Conservation (phyloP, 2,888 invertebrate species). For the Dasysyrphus tricinctus region DNA sequence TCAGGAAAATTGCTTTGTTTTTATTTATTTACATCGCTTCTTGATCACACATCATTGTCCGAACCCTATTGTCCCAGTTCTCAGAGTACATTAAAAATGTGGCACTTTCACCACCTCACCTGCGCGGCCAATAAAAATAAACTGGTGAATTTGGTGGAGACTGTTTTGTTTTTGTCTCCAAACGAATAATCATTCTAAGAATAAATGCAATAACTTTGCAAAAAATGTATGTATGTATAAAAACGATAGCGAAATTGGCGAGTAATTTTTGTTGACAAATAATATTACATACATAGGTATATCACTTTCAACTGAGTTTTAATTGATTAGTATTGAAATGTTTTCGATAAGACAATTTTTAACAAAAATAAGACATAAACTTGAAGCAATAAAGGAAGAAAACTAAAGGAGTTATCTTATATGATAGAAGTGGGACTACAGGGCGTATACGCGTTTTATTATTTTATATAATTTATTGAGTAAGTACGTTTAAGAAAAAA, state of each 20-base stretch:
- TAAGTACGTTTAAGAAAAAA: too few species aligned
- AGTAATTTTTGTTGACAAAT: not conserved
- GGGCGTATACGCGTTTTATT: constrained; percentile 9
- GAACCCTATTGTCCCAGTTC: not conserved
- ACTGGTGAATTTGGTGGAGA: constrained; percentile 37
- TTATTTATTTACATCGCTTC: not conserved
- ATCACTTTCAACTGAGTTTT: too few species aligned
- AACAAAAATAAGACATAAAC: not conserved
- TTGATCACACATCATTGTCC: not conserved
- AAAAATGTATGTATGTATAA: not conserved
- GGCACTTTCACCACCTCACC: constrained; percentile 50
- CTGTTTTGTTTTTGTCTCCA: constrained; percentile 39
- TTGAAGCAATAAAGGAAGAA: not conserved
- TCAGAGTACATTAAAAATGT: not conserved
- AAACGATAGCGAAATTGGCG: not conserved
- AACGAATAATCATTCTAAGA: not conserved
- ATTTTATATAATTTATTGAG: too few species aligned
- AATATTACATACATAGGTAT: too few species aligned
- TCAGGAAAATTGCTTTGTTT: not conserved
- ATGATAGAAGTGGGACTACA: not conserved
- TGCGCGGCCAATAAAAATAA: constrained; percentile 32
- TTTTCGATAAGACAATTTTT: not conserved
- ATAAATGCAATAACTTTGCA: not conserved
- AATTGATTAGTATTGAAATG: not conserved
- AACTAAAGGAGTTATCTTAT: not conserved